Conservation (phyloP, 2,888 invertebrate genomes). For the Eilema sororculum region DNA sequence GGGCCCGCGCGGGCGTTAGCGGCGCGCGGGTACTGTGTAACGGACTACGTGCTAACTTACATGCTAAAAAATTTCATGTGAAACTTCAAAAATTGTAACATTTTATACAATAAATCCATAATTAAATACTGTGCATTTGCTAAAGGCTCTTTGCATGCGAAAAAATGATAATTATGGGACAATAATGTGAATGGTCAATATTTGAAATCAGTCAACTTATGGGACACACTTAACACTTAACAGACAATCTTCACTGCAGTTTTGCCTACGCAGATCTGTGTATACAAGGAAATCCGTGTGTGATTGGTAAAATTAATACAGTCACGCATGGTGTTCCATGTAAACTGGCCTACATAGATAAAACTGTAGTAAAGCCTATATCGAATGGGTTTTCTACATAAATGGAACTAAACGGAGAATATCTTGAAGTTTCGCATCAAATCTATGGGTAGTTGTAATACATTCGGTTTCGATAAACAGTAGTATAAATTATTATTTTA, state of each 20-base stretch:
- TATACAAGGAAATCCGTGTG: no score
- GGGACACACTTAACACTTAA: no score
- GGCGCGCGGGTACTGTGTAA: conserved; percentile 80
- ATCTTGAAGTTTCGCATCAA: conserved; percentile 28
- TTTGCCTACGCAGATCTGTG: no score
- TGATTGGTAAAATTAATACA: no score
- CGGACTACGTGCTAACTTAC: conserved; percentile 74
- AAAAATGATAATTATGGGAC: not conserved
- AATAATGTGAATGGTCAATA: not conserved
- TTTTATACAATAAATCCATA: not conserved
- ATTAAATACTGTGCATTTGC: not conserved
- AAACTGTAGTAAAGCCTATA: no score
- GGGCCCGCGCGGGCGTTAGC: conserved; percentile 79
- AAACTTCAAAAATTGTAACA: conserved; percentile 29
- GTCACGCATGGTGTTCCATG: no score
- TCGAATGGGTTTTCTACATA: not conserved
- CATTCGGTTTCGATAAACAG: conserved; percentile 30
- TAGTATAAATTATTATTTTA: not conserved
- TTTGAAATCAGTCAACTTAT: not conserved
- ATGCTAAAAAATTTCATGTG: conserved; percentile 37
- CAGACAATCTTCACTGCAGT: no score
- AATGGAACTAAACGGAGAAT: not conserved
- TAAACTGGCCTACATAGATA: no score
- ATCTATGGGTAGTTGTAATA: conserved; percentile 17
- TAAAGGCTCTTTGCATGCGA: not conserved